Evolutionary conservation across 2,797 vertebrate genomes (phyloP).

Genomic region (Melanotaenia boesemani): DNA sequence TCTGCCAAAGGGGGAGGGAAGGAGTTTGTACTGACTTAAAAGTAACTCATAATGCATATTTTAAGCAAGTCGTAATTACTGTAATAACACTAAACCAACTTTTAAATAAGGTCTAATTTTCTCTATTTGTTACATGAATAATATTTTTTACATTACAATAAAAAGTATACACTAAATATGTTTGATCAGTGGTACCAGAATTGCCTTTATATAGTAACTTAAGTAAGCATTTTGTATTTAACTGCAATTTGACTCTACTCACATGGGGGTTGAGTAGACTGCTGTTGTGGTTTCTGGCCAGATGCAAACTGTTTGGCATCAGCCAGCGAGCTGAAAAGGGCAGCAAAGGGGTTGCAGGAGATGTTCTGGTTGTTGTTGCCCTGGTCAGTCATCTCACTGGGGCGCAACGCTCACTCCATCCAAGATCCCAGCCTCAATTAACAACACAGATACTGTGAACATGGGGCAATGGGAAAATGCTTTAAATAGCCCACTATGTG

Average conservation of each 20-base stretch:
- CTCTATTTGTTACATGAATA: not conserved
- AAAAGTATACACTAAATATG: not conserved
- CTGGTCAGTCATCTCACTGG: slow-evolving; percentile 97
- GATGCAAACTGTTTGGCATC: slow-evolving; percentile 97
- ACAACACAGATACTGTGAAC: slow-evolving; percentile 9
- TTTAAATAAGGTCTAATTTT: not conserved
- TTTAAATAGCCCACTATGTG: not conserved
- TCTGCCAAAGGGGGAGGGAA: not conserved
- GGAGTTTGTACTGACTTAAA: not conserved
- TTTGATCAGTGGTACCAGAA: not conserved
- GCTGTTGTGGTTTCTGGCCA: slow-evolving; percentile 89
- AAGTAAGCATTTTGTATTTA: not conserved
- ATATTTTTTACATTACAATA: not conserved
- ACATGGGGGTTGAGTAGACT: slow-evolving; percentile 81
- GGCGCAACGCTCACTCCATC: slow-evolving; percentile 81
- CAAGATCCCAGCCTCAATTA: slow-evolving; percentile 64
- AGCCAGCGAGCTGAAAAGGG: slow-evolving; percentile 95
- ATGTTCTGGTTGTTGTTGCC: slow-evolving; percentile 99
- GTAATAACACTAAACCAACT: not conserved
- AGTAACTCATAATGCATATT: not conserved
- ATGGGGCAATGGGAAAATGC: not conserved
- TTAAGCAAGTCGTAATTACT: not conserved
- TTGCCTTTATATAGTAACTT: not conserved
- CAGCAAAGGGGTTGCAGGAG: slow-evolving; percentile 97
- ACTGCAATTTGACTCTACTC: slow-evolving; percentile 51